Conservation (phyloP, 2,113 vertebrate species). For the Panthera leo region DNA sequence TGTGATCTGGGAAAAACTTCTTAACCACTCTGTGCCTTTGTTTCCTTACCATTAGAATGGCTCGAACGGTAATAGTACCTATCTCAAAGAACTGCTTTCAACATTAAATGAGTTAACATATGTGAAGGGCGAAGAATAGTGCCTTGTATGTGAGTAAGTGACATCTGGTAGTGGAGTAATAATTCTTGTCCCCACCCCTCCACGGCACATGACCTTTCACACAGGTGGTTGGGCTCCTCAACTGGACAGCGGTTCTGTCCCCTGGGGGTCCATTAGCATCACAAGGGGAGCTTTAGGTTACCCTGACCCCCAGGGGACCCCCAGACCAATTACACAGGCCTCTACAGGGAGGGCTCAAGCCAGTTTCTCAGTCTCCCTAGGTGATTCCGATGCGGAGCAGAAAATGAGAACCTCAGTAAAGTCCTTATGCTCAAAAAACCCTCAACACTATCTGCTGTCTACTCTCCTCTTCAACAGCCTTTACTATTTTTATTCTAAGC, state of each 20-base stretch:
- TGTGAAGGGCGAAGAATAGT: background rate
- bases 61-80: background rate
- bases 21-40: background rate
- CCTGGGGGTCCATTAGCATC: background rate
- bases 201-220: background rate
- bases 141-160: background rate
- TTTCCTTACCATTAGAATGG: background rate
- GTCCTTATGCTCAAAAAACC: too few relatives aligned
- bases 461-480: background rate
- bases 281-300: background rate
- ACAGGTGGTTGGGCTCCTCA: background rate
- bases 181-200: rapidly evolving
- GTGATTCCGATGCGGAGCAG: background rate
- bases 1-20: background rate
- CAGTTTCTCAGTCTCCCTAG: background rate
- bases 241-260: background rate
- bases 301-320: background rate
- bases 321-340: background rate
- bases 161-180: too few relatives aligned
- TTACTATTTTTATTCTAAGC: background rate
- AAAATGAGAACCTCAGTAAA: background rate
- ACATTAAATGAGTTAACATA: background rate
- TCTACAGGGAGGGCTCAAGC: background rate
- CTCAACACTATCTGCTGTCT: background rate
- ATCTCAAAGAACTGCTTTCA: background rate